A percentile compares a stretch with the other conserved stretches of the same genome.
These are phyloP conservation scores for Phycodurus eques DNA, from an alignment of 2,113 vertebrate genomes.

Conservation along the genomic window DNA sequence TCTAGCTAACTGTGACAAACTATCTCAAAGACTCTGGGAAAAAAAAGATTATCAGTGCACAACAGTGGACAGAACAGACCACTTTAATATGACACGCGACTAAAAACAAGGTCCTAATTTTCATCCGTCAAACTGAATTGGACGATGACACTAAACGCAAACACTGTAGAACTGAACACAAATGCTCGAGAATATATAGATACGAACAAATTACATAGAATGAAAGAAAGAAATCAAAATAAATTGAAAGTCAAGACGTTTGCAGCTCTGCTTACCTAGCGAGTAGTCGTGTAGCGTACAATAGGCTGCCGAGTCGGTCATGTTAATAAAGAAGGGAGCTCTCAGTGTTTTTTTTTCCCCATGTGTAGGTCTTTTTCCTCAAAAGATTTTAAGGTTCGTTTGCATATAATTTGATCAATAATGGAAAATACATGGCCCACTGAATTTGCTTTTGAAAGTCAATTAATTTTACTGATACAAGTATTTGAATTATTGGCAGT, in stretches of 20 bases:
- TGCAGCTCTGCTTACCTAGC: too few species aligned
- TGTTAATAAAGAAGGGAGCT: too few species aligned
- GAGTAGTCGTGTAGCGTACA: too few species aligned
- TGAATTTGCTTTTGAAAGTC: too few species aligned
- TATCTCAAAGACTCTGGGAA: background rate
- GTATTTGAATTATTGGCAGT: too few species aligned
- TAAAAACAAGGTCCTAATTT: constrained; percentile 49
- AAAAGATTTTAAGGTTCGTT: too few species aligned
- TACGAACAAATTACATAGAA: constrained; percentile 42
- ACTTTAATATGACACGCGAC: constrained; percentile 67
- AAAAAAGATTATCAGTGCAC: constrained; percentile 27
- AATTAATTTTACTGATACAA: too few species aligned
- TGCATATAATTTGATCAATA: too few species aligned
- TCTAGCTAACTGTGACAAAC: background rate
- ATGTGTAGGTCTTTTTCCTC: background rate
- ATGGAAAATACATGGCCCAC: too few species aligned
- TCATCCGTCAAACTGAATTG: constrained; percentile 32
- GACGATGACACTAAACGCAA: constrained; percentile 53
- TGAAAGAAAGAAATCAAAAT: constrained; percentile 46
- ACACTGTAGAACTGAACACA: constrained; percentile 52
- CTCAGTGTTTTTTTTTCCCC: background rate
- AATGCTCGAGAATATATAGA: constrained; percentile 36
- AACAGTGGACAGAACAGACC: constrained; percentile 23
- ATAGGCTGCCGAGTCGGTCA: too few species aligned
- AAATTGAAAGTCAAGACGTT: background rate